Evolutionary conservation across 1,140 invertebrate species (phyloP).

Genomic region (Danaus melanippus): DNA sequence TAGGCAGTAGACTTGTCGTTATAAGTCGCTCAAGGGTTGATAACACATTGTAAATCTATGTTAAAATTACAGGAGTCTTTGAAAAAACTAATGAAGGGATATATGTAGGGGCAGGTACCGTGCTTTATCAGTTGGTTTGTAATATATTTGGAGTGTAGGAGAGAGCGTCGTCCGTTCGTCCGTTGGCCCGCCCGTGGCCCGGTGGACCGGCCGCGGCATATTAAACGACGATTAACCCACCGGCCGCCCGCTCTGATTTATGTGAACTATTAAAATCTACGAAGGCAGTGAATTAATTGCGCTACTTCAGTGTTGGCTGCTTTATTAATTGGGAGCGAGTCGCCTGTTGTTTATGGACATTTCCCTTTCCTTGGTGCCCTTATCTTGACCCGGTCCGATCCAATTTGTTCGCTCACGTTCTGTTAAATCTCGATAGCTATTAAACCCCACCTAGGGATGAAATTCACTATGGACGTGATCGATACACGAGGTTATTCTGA

Average conservation of each 20-base stretch:
- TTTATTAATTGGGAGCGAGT: slow-evolving; percentile 67
- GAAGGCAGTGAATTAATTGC: slow-evolving; percentile 69
- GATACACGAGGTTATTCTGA: slow-evolving; percentile 18
- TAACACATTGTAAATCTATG: too few species aligned
- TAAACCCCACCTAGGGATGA: slow-evolving; percentile 44
- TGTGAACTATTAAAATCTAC: slow-evolving; percentile 69
- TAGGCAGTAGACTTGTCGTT: too few species aligned
- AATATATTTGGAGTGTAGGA: slow-evolving; percentile 44
- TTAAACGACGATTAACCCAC: slow-evolving; percentile 67
- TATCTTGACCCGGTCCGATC: slow-evolving; percentile 50
- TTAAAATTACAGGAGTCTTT: too few species aligned
- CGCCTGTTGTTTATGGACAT: slow-evolving; percentile 64
- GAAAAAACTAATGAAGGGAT: slow-evolving; percentile 5
- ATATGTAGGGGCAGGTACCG: slow-evolving; percentile 41
- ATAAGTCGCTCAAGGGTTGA: too few species aligned
- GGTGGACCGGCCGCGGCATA: slow-evolving; percentile 51
- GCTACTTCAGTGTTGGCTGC: slow-evolving; percentile 59
- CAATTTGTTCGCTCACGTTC: slow-evolving; percentile 65
- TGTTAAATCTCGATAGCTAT: slow-evolving; percentile 59
- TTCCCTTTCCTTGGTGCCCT: slow-evolving; percentile 57
- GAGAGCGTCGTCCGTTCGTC: background rate
- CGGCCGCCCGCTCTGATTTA: slow-evolving; percentile 61
- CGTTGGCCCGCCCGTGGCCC: slow-evolving; percentile 1
- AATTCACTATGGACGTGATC: slow-evolving; percentile 27
- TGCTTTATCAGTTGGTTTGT: slow-evolving; percentile 40